These are phyloP conservation scores for Amblyjoppa fuscipennis DNA, from an alignment of 2,888 invertebrate genomes.

Conservation along the genomic window DNA sequence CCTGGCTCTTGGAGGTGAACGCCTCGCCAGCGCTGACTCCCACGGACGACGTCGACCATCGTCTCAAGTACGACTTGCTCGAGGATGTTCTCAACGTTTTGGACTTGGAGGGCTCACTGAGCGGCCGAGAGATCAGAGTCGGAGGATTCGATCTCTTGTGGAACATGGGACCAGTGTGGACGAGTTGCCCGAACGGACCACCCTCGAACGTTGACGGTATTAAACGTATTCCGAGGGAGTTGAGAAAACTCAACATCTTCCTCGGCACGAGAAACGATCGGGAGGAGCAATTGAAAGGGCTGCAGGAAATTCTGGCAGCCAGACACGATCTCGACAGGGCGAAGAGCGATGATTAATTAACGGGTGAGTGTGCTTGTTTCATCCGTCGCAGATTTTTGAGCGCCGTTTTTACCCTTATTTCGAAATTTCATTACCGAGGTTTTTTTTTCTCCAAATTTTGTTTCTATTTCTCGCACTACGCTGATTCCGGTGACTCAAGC, in stretches of 20 bases:
- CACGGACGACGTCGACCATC: conserved; percentile 87
- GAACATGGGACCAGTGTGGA: conserved; percentile 86
- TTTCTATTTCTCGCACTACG: no score
- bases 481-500: no score
- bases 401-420: not conserved
- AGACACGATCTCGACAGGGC: not conserved
- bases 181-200: conserved; percentile 73
- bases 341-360: not conserved
- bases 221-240: conserved; percentile 44
- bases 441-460: no score
- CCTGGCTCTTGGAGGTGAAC: conserved; percentile 88
- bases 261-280: conserved; percentile 81
- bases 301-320: conserved; percentile 61
- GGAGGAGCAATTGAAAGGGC: conserved; percentile 74
- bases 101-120: conserved; percentile 87
- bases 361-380: not conserved
- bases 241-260: conserved; percentile 78
- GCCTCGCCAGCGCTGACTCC: conserved; percentile 87
- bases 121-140: conserved; percentile 87
- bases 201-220: conserved; percentile 53
- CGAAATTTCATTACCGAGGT: no score
- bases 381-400: not conserved
- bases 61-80: conserved; percentile 87
- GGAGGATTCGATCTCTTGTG: conserved; percentile 88
- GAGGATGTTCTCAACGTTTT: conserved; percentile 87